phyloP scores from a whole-genome alignment of 1,140 invertebrate species.

The Odontomachus brunneus region DNA sequence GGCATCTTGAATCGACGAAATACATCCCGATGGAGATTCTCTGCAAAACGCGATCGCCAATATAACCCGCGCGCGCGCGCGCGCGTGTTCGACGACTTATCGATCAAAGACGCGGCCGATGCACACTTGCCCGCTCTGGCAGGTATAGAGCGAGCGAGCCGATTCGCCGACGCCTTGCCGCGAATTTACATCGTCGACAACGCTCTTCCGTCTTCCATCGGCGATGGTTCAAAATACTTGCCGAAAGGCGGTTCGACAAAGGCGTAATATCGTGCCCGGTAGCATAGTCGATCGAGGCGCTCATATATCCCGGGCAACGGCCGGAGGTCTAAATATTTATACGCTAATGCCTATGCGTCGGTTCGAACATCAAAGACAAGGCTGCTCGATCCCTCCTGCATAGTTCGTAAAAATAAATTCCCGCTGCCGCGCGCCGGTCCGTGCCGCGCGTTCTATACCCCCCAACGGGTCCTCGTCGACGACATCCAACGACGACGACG shows the following conservation, averaged over 20 bases:
- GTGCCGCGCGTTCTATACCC: conserved; percentile 37
- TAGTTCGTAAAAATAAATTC: conserved; percentile 84
- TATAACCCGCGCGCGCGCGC: neutral
- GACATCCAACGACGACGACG: conserved; percentile 43
- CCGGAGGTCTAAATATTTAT: conserved; percentile 83
- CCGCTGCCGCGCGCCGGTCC: conserved; percentile 56
- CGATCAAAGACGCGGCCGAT: neutral
- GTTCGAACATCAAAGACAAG: conserved; percentile 82
- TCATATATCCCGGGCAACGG: conserved; percentile 75
- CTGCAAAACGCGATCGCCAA: neutral
- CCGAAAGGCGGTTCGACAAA: conserved; percentile 71
- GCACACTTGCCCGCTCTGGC: neutral
- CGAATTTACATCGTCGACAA: conserved; percentile 54
- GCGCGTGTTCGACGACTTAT: conserved; percentile 3
- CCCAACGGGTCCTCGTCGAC: conserved; percentile 29
- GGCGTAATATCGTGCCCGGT: conserved; percentile 70
- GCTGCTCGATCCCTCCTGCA: conserved; percentile 71
- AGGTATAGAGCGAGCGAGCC: neutral
- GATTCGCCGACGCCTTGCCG: neutral
- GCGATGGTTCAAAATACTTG: conserved; percentile 62
- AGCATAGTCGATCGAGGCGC: conserved; percentile 71
- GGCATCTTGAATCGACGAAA: too few relatives aligned
- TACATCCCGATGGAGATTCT: too few relatives aligned
- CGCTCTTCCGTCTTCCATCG: conserved; percentile 49
- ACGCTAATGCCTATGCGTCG: conserved; percentile 80